Conservation (phyloP, 2,797 vertebrate genomes). For the Falco novaeseelandiae region DNA sequence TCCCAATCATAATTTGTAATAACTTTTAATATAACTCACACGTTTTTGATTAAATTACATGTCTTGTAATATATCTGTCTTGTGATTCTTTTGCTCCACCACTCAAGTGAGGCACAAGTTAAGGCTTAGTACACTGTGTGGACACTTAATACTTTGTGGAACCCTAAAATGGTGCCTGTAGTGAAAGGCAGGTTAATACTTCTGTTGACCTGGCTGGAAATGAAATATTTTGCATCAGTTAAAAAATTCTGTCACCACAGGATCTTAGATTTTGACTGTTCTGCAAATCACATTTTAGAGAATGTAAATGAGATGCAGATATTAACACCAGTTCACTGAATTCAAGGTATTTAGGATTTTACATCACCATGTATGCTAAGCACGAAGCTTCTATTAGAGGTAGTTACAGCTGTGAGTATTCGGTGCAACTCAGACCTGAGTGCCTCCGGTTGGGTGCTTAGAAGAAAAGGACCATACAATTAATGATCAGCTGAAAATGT, state of each 20-base stretch:
- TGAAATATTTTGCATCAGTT: background rate
- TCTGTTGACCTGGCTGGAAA: background rate
- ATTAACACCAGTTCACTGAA: background rate
- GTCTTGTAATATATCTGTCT: background rate
- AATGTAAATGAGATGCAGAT: background rate
- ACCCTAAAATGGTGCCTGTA: background rate
- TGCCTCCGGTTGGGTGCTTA: background rate
- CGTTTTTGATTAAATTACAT: background rate
- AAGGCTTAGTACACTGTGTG: background rate
- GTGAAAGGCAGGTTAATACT: background rate
- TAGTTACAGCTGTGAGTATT: background rate
- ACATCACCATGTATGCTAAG: background rate
- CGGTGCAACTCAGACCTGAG: background rate
- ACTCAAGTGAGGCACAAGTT: background rate
- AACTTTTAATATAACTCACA: background rate
- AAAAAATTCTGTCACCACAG: background rate
- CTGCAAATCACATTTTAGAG: background rate
- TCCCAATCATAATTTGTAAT: background rate
- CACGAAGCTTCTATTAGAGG: background rate
- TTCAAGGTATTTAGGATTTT: background rate
- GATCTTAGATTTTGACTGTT: background rate
- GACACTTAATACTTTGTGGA: background rate
- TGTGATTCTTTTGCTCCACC: background rate
- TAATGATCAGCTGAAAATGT: background rate
- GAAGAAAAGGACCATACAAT: background rate